These are phyloP conservation scores for Ptychodera flava DNA, from an alignment of 35 echinoderm and acorn worm genomes.

Conservation along the genomic window DNA sequence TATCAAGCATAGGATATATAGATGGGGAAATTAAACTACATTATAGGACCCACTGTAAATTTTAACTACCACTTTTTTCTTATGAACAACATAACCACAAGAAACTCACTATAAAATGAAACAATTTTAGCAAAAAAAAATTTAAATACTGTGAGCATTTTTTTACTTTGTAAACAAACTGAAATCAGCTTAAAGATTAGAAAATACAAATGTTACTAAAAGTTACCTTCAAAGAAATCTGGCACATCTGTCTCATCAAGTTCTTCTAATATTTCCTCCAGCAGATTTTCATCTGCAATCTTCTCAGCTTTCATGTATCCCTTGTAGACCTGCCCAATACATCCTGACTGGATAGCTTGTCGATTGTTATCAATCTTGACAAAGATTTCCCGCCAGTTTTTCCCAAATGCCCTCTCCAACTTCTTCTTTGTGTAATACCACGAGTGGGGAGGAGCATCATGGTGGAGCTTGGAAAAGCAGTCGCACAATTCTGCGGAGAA, in stretches of 20 bases:
- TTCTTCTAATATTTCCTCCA: constrained; percentile 15
- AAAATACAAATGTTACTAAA: too few species aligned
- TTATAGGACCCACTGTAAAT: too few species aligned
- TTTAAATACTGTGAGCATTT: too few species aligned
- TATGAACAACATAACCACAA: too few species aligned
- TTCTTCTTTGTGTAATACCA: constrained; percentile 58
- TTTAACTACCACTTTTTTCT: too few species aligned
- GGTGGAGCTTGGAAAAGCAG: constrained; percentile 62
- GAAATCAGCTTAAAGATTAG: too few species aligned
- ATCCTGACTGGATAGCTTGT: constrained; percentile 68
- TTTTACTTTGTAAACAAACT: too few species aligned
- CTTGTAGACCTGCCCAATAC: constrained; percentile 91
- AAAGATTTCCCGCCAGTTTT: constrained; percentile 42
- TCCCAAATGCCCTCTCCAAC: constrained; percentile 64
- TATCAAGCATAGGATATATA: too few species aligned
- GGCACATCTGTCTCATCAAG: background rate
- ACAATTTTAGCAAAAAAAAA: too few species aligned
- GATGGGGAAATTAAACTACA: too few species aligned
- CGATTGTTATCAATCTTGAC: constrained; percentile 21
- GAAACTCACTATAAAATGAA: too few species aligned
- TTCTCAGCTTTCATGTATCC: constrained; percentile 56
- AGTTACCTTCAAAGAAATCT: constrained; percentile 19
- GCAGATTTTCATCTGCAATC: constrained; percentile 2
- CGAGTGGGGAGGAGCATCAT: constrained; percentile 59
- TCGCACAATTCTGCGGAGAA: constrained; percentile 79